These are phyloP conservation scores for Geococcyx californianus DNA, from an alignment of 2,113 vertebrate genomes.

Conservation along the genomic window DNA sequence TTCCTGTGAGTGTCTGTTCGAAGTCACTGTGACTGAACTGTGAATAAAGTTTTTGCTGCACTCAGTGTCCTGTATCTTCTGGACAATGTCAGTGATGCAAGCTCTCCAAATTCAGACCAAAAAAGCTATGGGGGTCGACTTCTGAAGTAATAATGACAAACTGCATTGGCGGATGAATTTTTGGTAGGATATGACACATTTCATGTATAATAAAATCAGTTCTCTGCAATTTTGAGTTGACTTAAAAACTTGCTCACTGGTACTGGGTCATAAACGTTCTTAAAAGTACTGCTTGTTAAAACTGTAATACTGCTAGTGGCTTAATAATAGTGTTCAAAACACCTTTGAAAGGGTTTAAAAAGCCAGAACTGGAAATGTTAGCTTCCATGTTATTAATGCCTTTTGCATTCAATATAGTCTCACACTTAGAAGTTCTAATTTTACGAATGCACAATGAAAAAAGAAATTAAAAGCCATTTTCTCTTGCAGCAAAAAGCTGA, in stretches of 20 bases:
- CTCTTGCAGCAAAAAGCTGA: not conserved
- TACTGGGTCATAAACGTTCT: not conserved
- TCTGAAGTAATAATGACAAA: not conserved
- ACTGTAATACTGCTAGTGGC: fast-evolving
- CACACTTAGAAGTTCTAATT: fast-evolving
- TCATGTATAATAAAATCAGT: fast-evolving
- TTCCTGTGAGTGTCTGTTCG: not conserved
- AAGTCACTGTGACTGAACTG: not conserved
- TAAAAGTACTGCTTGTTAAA: not conserved
- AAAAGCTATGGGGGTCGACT: not conserved
- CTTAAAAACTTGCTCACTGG: not conserved
- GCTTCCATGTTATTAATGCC: fast-evolving
- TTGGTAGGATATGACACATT: not conserved
- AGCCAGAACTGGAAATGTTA: not conserved
- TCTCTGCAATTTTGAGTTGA: not conserved
- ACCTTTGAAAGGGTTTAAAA: not conserved
- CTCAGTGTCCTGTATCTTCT: fast-evolving
- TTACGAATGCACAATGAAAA: not conserved
- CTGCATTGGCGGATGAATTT: not conserved
- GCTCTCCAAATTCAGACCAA: not conserved
- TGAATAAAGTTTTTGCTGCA: not conserved
- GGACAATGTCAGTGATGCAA: fast-evolving
- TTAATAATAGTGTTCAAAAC: not conserved
- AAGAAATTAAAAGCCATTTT: not conserved
- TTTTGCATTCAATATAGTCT: not conserved